A percentile compares a stretch with the other conserved stretches of the same genome.
phyloP scores from a whole-genome alignment of 1,140 invertebrate genomes.

The Proctacanthus coquilletti region DNA sequence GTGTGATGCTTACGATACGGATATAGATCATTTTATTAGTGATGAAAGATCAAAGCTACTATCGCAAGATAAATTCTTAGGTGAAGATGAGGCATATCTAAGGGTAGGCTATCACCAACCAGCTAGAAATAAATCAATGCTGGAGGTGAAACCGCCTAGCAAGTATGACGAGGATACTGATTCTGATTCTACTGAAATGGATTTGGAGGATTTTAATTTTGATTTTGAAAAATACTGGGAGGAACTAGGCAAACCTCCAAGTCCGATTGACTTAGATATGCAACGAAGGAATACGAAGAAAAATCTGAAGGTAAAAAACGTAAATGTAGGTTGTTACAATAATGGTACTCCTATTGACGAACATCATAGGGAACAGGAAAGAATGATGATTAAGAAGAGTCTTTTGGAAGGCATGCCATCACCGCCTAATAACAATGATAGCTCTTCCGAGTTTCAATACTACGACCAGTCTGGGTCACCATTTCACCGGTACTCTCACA shows the following conservation, averaged over 20 bases:
- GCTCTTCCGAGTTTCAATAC: slow-evolving; percentile 21
- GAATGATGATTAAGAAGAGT: slow-evolving; percentile 27
- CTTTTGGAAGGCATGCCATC: slow-evolving; percentile 27
- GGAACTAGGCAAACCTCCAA: slow-evolving; percentile 27
- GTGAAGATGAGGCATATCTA: slow-evolving; percentile 26
- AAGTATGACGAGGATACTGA: slow-evolving; percentile 27
- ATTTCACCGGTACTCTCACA: slow-evolving; percentile 19
- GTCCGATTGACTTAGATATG: slow-evolving; percentile 28
- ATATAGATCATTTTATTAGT: slow-evolving; percentile 26
- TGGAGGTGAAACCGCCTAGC: slow-evolving; percentile 25
- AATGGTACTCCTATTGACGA: slow-evolving; percentile 27
- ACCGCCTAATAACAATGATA: slow-evolving; percentile 16
- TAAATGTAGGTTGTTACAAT: slow-evolving; percentile 26
- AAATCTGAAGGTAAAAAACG: slow-evolving; percentile 26
- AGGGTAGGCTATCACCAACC: slow-evolving; percentile 12
- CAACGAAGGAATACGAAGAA: slow-evolving; percentile 26
- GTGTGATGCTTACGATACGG: slow-evolving; percentile 18
- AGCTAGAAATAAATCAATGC: slow-evolving; percentile 22
- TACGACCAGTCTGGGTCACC: slow-evolving; percentile 20
- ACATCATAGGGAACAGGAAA: slow-evolving; percentile 27
- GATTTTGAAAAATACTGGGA: slow-evolving; percentile 30
- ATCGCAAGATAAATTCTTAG: slow-evolving; percentile 27
- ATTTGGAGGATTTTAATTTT: slow-evolving; percentile 28
- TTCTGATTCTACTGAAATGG: slow-evolving; percentile 27
- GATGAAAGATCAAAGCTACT: slow-evolving; percentile 23